A percentile compares a stretch with the other conserved stretches of the same genome.
phyloP scores from a whole-genome alignment of 2,797 vertebrate genomes.

The Trichosurus vulpecula region DNA sequence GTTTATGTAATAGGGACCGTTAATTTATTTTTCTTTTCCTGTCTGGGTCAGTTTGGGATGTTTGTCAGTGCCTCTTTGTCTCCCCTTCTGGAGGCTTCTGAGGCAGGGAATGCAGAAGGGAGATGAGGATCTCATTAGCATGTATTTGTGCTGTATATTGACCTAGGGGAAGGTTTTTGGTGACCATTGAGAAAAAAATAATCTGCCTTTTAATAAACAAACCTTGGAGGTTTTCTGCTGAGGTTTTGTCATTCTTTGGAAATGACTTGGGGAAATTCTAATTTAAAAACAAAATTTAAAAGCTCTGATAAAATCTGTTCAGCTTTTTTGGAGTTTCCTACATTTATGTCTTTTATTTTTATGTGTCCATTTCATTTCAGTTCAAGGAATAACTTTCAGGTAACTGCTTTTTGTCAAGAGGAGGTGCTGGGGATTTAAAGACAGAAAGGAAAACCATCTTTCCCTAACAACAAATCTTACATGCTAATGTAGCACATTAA shows the following conservation, averaged over 20 bases:
- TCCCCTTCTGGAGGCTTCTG: background rate
- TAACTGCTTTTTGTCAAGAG: background rate
- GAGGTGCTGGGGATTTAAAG: background rate
- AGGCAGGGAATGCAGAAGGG: background rate
- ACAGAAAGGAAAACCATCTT: background rate
- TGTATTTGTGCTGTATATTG: background rate
- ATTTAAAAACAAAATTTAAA: background rate
- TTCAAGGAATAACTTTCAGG: background rate
- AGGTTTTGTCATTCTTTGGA: background rate
- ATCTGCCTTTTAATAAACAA: background rate
- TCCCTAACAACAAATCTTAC: background rate
- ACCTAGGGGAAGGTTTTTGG: background rate
- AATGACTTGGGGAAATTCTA: background rate
- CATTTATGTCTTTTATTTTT: background rate
- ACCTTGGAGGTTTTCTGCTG: background rate
- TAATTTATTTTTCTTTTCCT: background rate
- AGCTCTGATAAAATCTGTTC: background rate
- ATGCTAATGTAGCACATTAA: background rate
- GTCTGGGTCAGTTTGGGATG: background rate
- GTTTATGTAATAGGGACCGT: background rate
- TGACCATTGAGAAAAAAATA: background rate
- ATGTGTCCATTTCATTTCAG: background rate
- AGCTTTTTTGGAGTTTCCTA: background rate
- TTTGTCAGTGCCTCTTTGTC: background rate
- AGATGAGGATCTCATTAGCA: background rate